Percentiles rank a stretch among this genome's conserved stretches.
These are phyloP conservation scores for Anas platyrhynchos DNA, from an alignment of 2,113 vertebrate genomes.

Conservation along the genomic window DNA sequence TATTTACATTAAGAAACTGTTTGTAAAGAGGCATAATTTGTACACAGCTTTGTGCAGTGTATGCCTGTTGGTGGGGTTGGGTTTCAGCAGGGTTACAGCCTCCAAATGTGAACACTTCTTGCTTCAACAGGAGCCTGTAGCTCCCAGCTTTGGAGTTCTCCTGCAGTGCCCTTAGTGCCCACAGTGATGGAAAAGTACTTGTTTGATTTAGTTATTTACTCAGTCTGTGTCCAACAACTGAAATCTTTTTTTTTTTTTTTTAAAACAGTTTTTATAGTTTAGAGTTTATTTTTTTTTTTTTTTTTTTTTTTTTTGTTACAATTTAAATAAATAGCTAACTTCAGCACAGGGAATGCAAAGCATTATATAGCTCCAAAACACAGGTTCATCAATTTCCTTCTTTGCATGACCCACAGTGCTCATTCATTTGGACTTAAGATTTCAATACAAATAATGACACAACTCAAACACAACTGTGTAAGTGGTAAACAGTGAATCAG, in stretches of 20 bases:
- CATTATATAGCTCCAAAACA: not conserved
- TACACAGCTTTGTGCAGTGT: not conserved
- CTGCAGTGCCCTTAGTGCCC: rapidly evolving
- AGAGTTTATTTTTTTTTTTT: not conserved
- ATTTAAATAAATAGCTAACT: not conserved
- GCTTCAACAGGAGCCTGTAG: not conserved
- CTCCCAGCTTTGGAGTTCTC: not conserved
- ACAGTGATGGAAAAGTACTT: not conserved
- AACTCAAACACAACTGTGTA: not conserved
- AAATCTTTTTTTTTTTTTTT: not conserved
- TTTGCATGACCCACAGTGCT: not conserved
- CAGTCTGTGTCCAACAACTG: rapidly evolving
- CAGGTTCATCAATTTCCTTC: not conserved
- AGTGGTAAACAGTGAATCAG: not conserved
- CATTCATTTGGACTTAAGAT: not conserved
- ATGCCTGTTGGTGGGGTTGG: not conserved
- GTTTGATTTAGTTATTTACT: not conserved
- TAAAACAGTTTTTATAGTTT: not conserved
- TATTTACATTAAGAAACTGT: not conserved
- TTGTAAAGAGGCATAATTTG: not conserved
- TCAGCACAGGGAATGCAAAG: not conserved
- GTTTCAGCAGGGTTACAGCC: not conserved
- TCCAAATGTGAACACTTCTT: not conserved
- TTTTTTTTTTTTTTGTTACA: not conserved
- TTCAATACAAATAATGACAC: not conserved